A percentile compares a stretch with the other conserved stretches of the same genome.
These are phyloP conservation scores for Pantherophis guttatus DNA, from an alignment of 2,113 vertebrate species.

Conservation along the genomic window DNA sequence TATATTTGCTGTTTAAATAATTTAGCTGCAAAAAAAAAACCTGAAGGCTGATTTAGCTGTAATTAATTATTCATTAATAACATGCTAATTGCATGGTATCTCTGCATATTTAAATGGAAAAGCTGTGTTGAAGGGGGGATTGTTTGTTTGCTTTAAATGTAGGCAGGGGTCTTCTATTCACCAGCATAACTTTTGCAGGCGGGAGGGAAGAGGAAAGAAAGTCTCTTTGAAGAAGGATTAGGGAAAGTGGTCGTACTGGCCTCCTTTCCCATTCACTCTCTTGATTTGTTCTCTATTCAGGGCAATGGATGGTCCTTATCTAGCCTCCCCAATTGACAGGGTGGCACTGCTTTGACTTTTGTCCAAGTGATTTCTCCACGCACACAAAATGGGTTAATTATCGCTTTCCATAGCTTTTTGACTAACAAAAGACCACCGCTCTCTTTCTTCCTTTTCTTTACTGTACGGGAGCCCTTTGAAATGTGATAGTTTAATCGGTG, in stretches of 20 bases:
- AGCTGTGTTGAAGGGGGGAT: conserved; percentile 78
- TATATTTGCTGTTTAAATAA: conserved; percentile 94
- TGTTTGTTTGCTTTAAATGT: conserved; percentile 54
- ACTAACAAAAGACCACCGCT: conserved; percentile 89
- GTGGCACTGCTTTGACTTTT: conserved; percentile 81
- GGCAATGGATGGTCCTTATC: conserved; percentile 80
- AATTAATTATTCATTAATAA: conserved; percentile 99
- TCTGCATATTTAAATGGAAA: conserved; percentile 97
- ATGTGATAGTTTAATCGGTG: conserved; percentile 81
- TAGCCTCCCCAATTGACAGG: conserved; percentile 80
- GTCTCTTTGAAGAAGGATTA: conserved; percentile 61
- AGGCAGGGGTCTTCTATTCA: conserved; percentile 58
- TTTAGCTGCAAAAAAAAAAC: conserved; percentile 91
- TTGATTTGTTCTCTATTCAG: conserved; percentile 74
- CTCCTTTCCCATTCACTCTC: conserved; percentile 78
- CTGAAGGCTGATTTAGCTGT: conserved; percentile 92
- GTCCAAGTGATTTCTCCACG: conserved; percentile 83
- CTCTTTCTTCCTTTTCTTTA: conserved; percentile 88
- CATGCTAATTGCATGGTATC: conserved; percentile 94
- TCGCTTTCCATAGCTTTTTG: conserved; percentile 86
- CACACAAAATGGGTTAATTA: conserved; percentile 90
- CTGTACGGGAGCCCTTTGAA: conserved; percentile 80
- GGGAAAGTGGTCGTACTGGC: conserved; percentile 73
- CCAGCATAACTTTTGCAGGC: conserved; percentile 54
- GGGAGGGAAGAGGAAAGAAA: conserved; percentile 51